A percentile compares a stretch with the other conserved stretches of the same genome.
These are phyloP conservation scores for Pocillopora grandis DNA, from an alignment of 92 coral and sea anemone genomes.

Conservation along the genomic window DNA sequence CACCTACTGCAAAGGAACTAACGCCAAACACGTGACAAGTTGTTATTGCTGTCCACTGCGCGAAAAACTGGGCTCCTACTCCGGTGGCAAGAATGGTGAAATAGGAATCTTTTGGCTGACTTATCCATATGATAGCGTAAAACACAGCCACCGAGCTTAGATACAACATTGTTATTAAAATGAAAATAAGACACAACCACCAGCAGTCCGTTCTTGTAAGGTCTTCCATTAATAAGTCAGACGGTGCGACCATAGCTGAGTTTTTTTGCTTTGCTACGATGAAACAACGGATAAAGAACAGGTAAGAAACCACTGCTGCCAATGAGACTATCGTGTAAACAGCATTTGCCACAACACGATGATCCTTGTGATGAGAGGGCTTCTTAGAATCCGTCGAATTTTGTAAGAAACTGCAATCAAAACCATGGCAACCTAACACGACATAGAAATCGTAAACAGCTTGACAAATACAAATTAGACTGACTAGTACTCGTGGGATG, in stretches of 20 bases:
- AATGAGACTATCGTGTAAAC: constrained; percentile 62
- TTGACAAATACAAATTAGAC: constrained; percentile 49
- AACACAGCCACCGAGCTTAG: constrained; percentile 63
- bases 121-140: constrained; percentile 51
- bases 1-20: constrained; percentile 60
- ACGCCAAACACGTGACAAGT: constrained; percentile 80
- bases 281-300: constrained; percentile 48
- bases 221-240: constrained; percentile 51
- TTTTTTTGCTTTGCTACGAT: constrained; percentile 32
- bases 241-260: constrained; percentile 54
- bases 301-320: constrained; percentile 62
- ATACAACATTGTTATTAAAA: constrained; percentile 35
- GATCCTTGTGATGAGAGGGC: constrained; percentile 26
- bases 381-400: constrained; percentile 49
- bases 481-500: constrained; percentile 38
- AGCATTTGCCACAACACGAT: constrained; percentile 58
- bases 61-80: constrained; percentile 73
- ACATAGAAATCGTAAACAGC: constrained; percentile 64
- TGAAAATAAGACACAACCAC: constrained; percentile 41
- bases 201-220: constrained; percentile 36
- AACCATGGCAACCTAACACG: constrained; percentile 55
- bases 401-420: constrained; percentile 68
- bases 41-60: constrained; percentile 80
- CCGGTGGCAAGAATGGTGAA: constrained; percentile 60
- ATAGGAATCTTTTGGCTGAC: constrained; percentile 55